phyloP scores from a whole-genome alignment of 64 coral and sea anemone genomes.

The Cladopsammia gracilis region DNA sequence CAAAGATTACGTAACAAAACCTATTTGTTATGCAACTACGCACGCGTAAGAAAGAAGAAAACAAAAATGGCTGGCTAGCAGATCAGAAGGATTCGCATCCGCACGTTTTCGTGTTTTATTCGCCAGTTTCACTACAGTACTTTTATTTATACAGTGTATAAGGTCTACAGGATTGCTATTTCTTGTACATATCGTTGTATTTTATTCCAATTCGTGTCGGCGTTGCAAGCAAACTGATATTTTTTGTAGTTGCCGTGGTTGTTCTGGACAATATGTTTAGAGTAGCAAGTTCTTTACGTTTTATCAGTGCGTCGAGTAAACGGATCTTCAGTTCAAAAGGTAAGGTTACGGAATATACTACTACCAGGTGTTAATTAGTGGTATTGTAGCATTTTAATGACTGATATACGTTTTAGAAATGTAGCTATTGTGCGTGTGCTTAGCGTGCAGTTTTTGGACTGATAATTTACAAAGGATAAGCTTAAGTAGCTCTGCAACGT shows the following conservation, averaged over 20 bases:
- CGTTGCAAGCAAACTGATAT: not conserved
- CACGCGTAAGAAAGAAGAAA: slow-evolving; percentile 5
- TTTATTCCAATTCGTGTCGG: not conserved
- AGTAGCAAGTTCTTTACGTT: slow-evolving; percentile 27
- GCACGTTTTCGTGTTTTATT: not conserved
- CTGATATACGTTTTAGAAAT: not conserved
- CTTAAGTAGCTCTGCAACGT: not conserved
- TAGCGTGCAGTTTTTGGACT: not conserved
- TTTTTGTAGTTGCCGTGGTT: not conserved
- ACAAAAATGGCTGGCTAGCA: slow-evolving; percentile 33
- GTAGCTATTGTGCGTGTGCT: not conserved
- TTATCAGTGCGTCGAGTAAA: slow-evolving; percentile 1
- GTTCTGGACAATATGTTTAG: slow-evolving; percentile 32
- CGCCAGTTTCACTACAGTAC: not conserved
- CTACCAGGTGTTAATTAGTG: not conserved
- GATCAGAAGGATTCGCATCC: not conserved
- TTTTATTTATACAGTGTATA: not conserved
- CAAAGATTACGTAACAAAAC: not conserved
- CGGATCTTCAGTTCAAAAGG: slow-evolving; percentile 36
- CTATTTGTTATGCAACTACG: slow-evolving; percentile 31
- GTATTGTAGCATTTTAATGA: not conserved
- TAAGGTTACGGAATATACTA: too few relatives aligned
- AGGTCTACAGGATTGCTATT: not conserved
- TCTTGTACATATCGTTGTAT: not conserved
- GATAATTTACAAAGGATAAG: too few relatives aligned